Conservation (phyloP, 2,888 invertebrate species). For the Acanthosepion pharaonis region DNA sequence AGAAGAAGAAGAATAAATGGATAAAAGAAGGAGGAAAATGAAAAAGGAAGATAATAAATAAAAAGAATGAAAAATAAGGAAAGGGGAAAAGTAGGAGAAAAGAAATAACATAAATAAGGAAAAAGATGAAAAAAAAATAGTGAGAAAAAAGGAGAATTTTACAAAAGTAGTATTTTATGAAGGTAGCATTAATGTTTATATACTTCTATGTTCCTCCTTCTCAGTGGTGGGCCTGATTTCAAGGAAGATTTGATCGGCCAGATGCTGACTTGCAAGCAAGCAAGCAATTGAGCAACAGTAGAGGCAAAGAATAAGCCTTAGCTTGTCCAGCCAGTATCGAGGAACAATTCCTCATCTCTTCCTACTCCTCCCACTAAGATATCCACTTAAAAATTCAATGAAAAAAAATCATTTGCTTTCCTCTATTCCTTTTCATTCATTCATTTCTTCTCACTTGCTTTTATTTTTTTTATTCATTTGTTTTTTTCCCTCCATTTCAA, state of each 20-base stretch:
- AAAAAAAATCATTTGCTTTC: not conserved
- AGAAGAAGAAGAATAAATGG: not conserved
- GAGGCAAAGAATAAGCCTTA: not conserved
- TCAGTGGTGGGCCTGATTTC: not conserved
- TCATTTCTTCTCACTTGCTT: not conserved
- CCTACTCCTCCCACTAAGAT: not conserved
- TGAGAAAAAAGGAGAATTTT: too few species aligned
- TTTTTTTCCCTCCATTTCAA: not conserved
- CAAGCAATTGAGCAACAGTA: not conserved
- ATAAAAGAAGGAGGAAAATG: not conserved
- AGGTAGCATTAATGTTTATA: not conserved
- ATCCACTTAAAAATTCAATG: not conserved
- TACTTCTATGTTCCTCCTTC: not conserved
- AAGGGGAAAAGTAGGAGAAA: not conserved
- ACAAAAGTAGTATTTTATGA: not conserved
- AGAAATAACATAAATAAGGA: not conserved
- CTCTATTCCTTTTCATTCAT: not conserved
- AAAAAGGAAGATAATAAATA: not conserved
- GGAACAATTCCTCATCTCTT: not conserved
- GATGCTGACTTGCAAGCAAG: slow-evolving; percentile 33
- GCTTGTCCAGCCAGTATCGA: not conserved
- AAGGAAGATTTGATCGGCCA: not conserved
- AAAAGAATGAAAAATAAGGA: not conserved
- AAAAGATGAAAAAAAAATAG: not conserved
- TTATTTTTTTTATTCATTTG: not conserved